Conservation (phyloP, 2,888 invertebrate species). For the Heteropelma amictum region DNA sequence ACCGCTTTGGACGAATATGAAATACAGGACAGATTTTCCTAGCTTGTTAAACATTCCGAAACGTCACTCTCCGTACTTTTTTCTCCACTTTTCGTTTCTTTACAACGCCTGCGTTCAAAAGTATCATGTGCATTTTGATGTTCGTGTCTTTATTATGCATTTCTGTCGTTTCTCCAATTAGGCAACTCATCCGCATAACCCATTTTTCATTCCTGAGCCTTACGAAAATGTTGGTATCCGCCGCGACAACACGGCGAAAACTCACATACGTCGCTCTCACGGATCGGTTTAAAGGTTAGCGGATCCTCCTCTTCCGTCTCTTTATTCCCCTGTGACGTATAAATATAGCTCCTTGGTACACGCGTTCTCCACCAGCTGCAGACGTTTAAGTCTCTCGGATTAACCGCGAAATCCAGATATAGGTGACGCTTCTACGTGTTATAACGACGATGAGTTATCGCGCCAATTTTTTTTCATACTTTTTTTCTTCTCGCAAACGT, state of each 20-base stretch:
- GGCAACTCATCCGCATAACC: constrained; percentile 30
- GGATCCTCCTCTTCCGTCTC: constrained; percentile 2
- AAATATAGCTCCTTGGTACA: too few relatives aligned
- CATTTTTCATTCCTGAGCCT: constrained; percentile 33
- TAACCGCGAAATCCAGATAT: constrained; percentile 55
- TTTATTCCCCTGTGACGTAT: too few relatives aligned
- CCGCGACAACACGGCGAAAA: constrained; percentile 12
- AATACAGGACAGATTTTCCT: too few relatives aligned
- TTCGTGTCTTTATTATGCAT: constrained; percentile 60
- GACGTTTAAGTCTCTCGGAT: constrained; percentile 53
- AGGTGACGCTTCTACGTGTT: constrained; percentile 38
- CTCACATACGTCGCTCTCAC: constrained; percentile 30
- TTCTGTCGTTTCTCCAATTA: constrained; percentile 45
- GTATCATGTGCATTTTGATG: constrained; percentile 54
- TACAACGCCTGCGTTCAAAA: constrained; percentile 39
- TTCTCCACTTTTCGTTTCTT: too few relatives aligned
- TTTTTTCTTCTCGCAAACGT: not conserved
- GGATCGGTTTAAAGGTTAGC: constrained; percentile 26
- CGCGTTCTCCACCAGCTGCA: constrained; percentile 26
- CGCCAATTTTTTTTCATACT: constrained; percentile 9
- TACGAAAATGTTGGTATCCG: constrained; percentile 17
- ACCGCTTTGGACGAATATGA: too few relatives aligned
- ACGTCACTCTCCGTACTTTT: too few relatives aligned
- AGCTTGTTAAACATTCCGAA: too few relatives aligned
- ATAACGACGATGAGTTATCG: constrained; percentile 49